Base-by-base conservation (phyloP, 2,113 vertebrate genomes). In the Phylloscopus trochiloides region DNA sequence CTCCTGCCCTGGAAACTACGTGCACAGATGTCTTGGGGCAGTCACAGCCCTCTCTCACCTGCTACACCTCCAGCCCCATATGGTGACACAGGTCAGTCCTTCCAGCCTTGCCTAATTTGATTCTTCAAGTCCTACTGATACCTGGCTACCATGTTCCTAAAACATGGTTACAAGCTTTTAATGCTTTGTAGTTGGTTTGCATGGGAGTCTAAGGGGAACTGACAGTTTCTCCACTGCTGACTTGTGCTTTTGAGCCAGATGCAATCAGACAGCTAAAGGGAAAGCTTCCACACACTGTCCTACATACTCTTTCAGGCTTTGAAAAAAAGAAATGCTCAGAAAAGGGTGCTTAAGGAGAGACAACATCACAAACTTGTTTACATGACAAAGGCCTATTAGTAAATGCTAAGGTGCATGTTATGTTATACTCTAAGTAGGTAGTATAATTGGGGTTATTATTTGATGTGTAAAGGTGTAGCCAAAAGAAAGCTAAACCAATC, bases 181-280 rank as follows among this genome's bases (percentile, higher is more conserved):
- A 81, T 50, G 52, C 48, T 93, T 77, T 38, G 38, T 62, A 87
- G 52, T 70, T 82, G 81, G 52, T 86, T 96, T 93, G 75, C 73
- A 61, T 1, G 0, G 57, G 51, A 89, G 63, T 13, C 19, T 81
- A 92, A 88, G 52, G 0, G 19, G 85, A 92, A 62, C 82, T 74
- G 90, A 96, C 90, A 83, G 51, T 43, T 90, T 55, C 74, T 90
- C 50, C 85, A 87, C 58, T 0, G 1, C 79, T 88, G 86, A 86
- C 76, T 90, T 81, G 62, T 1, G 7, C 79, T 93, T 93, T 51
- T 92, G 86, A 97, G 94, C 70, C 88, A 94, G 77, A 94, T 94
- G 59, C 62, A 84, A 86, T 47, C 15, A 68, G 92, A 92, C 92
- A 95, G 77, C 84, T 81, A 57, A 62, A 83, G 74, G 76, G 70